These are phyloP conservation scores for Macropus fuliginosus DNA, from an alignment of 2,797 vertebrate species.

Conservation along the genomic window DNA sequence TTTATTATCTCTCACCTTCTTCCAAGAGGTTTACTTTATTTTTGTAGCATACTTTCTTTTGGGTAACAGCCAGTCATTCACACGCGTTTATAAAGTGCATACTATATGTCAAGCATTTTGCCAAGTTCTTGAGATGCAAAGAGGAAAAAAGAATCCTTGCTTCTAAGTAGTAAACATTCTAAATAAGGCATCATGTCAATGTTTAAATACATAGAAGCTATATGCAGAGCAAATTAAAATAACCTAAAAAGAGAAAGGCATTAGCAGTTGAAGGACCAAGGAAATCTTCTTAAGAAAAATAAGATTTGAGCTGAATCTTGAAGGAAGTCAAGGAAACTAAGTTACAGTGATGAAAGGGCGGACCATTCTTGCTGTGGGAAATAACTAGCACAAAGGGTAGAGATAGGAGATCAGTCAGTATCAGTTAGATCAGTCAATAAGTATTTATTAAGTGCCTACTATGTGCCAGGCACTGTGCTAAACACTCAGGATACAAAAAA, in stretches of 20 bases:
- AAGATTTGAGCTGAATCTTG: background rate
- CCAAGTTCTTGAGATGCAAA: background rate
- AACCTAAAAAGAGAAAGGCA: background rate
- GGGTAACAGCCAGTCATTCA: background rate
- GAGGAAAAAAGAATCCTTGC: background rate
- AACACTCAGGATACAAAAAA: background rate
- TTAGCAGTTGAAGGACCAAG: background rate
- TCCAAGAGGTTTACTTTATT: background rate
- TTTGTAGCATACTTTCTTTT: background rate
- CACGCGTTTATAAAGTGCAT: background rate
- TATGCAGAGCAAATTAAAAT: background rate
- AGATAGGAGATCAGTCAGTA: background rate
- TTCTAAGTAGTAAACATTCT: background rate
- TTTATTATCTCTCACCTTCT: background rate
- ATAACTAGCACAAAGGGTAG: background rate
- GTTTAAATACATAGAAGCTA: background rate
- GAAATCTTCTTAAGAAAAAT: background rate
- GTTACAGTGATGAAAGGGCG: background rate
- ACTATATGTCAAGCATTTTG: background rate
- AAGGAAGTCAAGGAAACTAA: background rate
- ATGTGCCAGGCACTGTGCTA: background rate
- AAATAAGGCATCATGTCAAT: background rate
- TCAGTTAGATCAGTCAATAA: background rate
- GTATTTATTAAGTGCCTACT: background rate
- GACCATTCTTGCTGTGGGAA: background rate